phyloP scores from a whole-genome alignment of 2,888 invertebrate species.

The Hylaea fasciaria region DNA sequence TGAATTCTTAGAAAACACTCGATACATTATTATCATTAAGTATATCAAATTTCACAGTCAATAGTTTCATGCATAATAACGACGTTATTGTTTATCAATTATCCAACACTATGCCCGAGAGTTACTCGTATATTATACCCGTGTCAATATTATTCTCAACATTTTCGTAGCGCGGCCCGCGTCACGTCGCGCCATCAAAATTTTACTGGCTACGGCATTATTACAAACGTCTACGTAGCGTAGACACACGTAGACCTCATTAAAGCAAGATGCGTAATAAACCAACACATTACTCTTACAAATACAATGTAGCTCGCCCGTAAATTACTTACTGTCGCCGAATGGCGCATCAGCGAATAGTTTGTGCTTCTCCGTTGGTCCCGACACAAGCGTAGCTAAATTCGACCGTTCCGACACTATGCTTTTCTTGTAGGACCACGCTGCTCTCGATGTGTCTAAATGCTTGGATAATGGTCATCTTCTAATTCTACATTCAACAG shows the following conservation, averaged over 20 bases:
- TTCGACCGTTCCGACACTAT: too few species aligned
- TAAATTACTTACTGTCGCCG: slow-evolving; percentile 83
- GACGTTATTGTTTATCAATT: background rate
- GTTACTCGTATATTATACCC: background rate
- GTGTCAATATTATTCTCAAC: slow-evolving; percentile 5
- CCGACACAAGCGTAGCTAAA: slow-evolving; percentile 4
- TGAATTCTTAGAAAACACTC: too few species aligned
- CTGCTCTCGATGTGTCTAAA: too few species aligned
- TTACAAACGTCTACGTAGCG: slow-evolving; percentile 31
- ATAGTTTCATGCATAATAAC: too few species aligned
- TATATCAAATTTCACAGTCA: too few species aligned
- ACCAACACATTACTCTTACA: slow-evolving; percentile 73
- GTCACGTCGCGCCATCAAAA: slow-evolving; percentile 45
- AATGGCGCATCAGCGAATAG: slow-evolving; percentile 77
- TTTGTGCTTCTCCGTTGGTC: slow-evolving; percentile 59
- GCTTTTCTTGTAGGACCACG: too few species aligned
- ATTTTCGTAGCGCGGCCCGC: slow-evolving; percentile 4
- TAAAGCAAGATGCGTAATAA: slow-evolving; percentile 76
- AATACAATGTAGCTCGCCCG: slow-evolving; percentile 71
- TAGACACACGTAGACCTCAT: slow-evolving; percentile 62
- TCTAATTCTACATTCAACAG: too few species aligned
- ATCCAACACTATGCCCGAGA: background rate
- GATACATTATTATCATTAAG: too few species aligned
- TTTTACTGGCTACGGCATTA: slow-evolving; percentile 43
- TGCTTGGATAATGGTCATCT: too few species aligned